Conservation (phyloP, 1,140 invertebrate genomes). For the Panonychus citri region DNA sequence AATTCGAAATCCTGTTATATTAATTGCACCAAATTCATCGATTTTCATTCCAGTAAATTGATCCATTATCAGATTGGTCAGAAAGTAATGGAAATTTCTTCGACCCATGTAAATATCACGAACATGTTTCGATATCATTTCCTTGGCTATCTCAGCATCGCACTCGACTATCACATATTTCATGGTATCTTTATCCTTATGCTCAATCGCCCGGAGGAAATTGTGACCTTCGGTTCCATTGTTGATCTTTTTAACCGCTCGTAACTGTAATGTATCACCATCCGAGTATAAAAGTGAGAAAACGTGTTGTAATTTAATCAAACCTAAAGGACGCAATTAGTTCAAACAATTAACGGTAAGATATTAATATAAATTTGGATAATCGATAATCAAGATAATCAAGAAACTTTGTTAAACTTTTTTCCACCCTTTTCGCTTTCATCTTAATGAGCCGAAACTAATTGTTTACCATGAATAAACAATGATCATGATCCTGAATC, state of each 20-base stretch:
- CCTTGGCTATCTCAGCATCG: constrained; percentile 56
- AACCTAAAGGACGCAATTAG: neutral
- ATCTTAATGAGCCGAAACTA: too few relatives aligned
- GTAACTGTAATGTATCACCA: neutral
- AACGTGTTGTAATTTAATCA: neutral
- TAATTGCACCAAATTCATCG: constrained; percentile 74
- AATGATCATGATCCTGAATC: too few relatives aligned
- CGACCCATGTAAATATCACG: constrained; percentile 54
- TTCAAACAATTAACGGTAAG: too few relatives aligned
- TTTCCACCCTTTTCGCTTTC: too few relatives aligned
- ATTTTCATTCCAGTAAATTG: constrained; percentile 69
- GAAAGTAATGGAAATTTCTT: constrained; percentile 68
- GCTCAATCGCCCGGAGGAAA: neutral
- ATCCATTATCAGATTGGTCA: constrained; percentile 80
- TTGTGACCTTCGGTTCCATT: neutral
- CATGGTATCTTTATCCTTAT: constrained; percentile 25
- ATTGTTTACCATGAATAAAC: too few relatives aligned
- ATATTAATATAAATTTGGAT: neutral
- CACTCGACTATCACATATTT: constrained; percentile 83
- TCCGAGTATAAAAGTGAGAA: neutral
- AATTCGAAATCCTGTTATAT: constrained; percentile 82
- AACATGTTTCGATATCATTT: constrained; percentile 57
- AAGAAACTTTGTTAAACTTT: too few relatives aligned
- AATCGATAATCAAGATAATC: neutral
- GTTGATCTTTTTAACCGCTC: neutral